A percentile compares a stretch with the other conserved stretches of the same genome.
Conservation (phyloP, 1,140 invertebrate species). For the Atta colombica region DNA sequence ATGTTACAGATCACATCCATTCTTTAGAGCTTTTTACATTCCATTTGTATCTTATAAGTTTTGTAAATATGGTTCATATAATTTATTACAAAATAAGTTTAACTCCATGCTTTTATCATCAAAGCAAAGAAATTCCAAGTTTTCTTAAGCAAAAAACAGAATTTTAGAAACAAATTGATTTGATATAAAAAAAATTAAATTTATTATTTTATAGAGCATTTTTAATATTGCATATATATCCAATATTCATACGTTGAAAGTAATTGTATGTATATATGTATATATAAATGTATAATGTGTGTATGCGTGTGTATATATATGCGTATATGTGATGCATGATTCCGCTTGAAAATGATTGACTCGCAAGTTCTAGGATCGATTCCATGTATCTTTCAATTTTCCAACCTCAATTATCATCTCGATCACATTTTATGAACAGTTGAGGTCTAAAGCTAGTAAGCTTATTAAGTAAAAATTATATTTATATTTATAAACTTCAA, state of each 20-base stretch:
- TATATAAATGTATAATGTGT: no score
- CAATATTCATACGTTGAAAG: neutral
- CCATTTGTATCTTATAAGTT: constrained; percentile 92
- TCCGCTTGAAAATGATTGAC: no score
- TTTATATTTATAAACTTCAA: no score
- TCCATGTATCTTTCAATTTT: no score
- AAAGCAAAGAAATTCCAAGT: constrained; percentile 73
- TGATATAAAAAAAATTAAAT: neutral
- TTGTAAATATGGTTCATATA: constrained; percentile 92
- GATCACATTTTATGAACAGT: no score
- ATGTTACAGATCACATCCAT: constrained; percentile 89
- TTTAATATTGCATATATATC: constrained; percentile 16
- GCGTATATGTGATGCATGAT: no score
- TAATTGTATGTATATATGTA: neutral
- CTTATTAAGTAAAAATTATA: no score
- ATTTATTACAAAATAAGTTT: constrained; percentile 90
- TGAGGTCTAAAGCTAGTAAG: no score
- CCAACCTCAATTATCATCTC: no score
- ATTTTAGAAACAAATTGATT: constrained; percentile 43
- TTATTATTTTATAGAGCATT: constrained; percentile 16
- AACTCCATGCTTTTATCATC: constrained; percentile 73
- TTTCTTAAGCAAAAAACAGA: constrained; percentile 62
- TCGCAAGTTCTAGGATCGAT: no score
- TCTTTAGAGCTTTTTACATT: constrained; percentile 96
- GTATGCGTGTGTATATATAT: no score